A percentile compares a stretch with the other conserved stretches of the same genome.
Evolutionary conservation across 2,888 invertebrate species (phyloP).

Genomic region (Amphipoea oculea): DNA sequence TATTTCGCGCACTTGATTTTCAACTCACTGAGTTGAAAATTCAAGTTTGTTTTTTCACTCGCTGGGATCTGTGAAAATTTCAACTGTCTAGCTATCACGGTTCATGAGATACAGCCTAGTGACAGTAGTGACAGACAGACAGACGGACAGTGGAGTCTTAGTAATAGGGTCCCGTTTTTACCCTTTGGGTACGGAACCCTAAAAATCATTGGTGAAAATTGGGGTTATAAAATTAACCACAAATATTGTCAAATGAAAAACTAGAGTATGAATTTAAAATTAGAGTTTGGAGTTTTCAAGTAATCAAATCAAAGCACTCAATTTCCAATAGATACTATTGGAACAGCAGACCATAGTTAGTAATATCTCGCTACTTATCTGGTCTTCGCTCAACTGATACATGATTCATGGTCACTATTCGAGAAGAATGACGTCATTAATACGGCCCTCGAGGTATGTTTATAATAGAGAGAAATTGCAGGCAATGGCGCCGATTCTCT

Average conservation of each 20-base stretch:
- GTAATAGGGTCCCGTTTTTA: too few relatives aligned
- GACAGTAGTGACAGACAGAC: too few relatives aligned
- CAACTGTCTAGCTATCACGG: too few relatives aligned
- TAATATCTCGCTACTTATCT: slow-evolving; percentile 12
- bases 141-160: too few relatives aligned
- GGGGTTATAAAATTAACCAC: neutral
- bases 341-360: neutral
- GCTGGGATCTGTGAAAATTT: too few relatives aligned
- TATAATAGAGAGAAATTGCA: neutral
- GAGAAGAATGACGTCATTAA: slow-evolving; percentile 6
- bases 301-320: neutral
- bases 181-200: too few relatives aligned
- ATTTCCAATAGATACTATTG: neutral
- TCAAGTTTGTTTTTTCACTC: too few relatives aligned
- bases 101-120: too few relatives aligned
- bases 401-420: slow-evolving; percentile 17
- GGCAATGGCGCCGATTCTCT: neutral
- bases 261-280: neutral
- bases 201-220: neutral
- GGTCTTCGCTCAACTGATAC: slow-evolving; percentile 17
- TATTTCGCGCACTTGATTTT: neutral
- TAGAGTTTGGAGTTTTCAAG: neutral
- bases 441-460: slow-evolving; percentile 17
- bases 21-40: neutral
- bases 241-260: neutral